Evolutionary conservation across 1,140 invertebrate genomes (phyloP).

Genomic region (Homarus americanus): DNA sequence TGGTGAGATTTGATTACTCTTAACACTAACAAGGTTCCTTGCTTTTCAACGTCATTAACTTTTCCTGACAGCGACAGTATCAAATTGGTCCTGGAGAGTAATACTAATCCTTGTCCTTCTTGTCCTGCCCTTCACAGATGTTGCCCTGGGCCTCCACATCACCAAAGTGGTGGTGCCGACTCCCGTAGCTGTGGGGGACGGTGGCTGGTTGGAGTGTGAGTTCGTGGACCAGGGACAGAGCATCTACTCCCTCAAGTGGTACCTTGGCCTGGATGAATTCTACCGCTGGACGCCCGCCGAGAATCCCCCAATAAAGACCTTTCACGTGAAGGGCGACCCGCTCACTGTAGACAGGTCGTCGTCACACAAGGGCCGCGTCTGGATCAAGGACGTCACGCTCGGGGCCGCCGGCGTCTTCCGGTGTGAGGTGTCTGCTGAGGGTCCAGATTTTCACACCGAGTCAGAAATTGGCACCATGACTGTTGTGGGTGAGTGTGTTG

Average conservation of each 20-base stretch:
- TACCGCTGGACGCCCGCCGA: constrained; percentile 62
- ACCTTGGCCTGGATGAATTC: constrained; percentile 62
- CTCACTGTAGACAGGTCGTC: constrained; percentile 45
- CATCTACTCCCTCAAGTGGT: constrained; percentile 66
- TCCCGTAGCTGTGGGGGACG: constrained; percentile 40
- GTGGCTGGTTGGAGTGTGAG: constrained; percentile 50
- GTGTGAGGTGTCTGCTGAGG: constrained; percentile 89
- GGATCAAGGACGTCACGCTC: constrained; percentile 76
- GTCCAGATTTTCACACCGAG: constrained; percentile 82
- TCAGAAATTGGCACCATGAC: constrained; percentile 61
- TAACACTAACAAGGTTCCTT: too few relatives aligned
- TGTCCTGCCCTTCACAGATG: neutral
- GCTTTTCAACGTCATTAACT: too few relatives aligned
- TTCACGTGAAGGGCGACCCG: constrained; percentile 40
- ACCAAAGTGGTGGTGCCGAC: constrained; percentile 41
- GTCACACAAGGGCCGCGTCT: constrained; percentile 42
- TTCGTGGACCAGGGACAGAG: constrained; percentile 33
- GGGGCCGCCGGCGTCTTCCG: constrained; percentile 86
- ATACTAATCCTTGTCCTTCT: too few relatives aligned
- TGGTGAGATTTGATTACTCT: too few relatives aligned
- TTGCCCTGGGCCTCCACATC: constrained; percentile 38
- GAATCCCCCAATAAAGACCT: constrained; percentile 55
- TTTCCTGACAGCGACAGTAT: too few relatives aligned
- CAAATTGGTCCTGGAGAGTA: too few relatives aligned
- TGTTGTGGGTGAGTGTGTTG: constrained; percentile 71